Conservation (phyloP, 2,888 invertebrate species). For the Rotaria sp. region DNA sequence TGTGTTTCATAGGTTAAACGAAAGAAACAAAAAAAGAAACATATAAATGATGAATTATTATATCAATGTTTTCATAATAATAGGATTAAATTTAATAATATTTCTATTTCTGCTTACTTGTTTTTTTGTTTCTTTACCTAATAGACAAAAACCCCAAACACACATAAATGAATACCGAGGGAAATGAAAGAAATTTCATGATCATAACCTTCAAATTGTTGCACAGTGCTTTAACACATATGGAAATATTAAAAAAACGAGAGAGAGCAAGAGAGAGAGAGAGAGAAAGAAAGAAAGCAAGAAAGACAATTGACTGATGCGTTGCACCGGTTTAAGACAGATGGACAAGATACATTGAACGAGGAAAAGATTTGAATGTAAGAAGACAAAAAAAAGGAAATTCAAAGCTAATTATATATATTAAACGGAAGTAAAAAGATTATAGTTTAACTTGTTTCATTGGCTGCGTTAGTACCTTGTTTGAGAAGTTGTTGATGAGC, state of each 20-base stretch:
- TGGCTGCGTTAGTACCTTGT: not conserved
- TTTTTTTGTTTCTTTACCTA: not conserved
- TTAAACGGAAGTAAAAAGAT: not conserved
- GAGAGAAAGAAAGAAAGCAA: not conserved
- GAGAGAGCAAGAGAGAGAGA: too few species aligned
- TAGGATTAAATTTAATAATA: not conserved
- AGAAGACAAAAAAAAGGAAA: not conserved
- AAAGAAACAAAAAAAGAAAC: not conserved
- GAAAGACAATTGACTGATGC: not conserved
- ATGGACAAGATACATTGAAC: not conserved
- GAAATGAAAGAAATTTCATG: not conserved
- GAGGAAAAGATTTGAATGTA: not conserved
- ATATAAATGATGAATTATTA: not conserved
- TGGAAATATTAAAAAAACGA: not conserved
- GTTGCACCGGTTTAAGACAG: not conserved
- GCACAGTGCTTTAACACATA: not conserved
- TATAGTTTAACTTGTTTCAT: not conserved
- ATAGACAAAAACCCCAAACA: not conserved
- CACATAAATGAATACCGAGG: too few species aligned
- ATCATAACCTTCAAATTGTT: not conserved
- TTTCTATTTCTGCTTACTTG: not conserved
- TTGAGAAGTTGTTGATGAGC: not conserved
- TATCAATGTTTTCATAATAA: not conserved
- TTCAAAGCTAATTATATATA: not conserved
- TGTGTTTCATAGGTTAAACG: constrained; percentile 7